These are phyloP conservation scores for Sycophila texana DNA, from an alignment of 2,888 invertebrate species.

Conservation along the genomic window DNA sequence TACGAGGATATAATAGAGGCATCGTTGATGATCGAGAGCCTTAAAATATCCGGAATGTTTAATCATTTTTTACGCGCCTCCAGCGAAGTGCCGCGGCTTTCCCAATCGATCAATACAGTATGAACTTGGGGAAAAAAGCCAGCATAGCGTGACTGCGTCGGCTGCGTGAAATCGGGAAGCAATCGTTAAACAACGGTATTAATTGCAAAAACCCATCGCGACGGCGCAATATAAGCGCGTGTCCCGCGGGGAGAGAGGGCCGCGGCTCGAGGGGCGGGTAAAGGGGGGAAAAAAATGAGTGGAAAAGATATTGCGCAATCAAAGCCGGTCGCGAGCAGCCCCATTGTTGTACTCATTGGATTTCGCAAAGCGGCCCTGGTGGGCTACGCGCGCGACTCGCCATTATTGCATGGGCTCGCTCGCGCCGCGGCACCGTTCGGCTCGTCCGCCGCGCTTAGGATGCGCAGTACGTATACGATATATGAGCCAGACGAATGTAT, in stretches of 20 bases:
- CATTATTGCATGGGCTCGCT: slow-evolving; percentile 2
- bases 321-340: slow-evolving; percentile 5
- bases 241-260: too few relatives aligned
- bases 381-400: slow-evolving; percentile 12
- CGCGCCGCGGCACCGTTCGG: neutral
- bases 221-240: slow-evolving; percentile 9
- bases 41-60: too few relatives aligned
- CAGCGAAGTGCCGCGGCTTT: too few relatives aligned
- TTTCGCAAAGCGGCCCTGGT: slow-evolving; percentile 27
- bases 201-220: slow-evolving; percentile 50
- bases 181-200: slow-evolving; percentile 54
- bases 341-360: slow-evolving; percentile 47
- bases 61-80: too few relatives aligned
- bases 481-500: slow-evolving; percentile 58
- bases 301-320: slow-evolving; percentile 45
- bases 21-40: too few relatives aligned
- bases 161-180: slow-evolving; percentile 38
- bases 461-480: slow-evolving; percentile 35
- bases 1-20: too few relatives aligned
- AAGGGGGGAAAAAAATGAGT: slow-evolving; percentile 2
- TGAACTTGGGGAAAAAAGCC: neutral
- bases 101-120: neutral
- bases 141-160: neutral
- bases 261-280: neutral
- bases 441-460: too few relatives aligned